These are phyloP conservation scores for Rhimphoctona megacephalus DNA, from an alignment of 2,888 invertebrate genomes.

Conservation along the genomic window DNA sequence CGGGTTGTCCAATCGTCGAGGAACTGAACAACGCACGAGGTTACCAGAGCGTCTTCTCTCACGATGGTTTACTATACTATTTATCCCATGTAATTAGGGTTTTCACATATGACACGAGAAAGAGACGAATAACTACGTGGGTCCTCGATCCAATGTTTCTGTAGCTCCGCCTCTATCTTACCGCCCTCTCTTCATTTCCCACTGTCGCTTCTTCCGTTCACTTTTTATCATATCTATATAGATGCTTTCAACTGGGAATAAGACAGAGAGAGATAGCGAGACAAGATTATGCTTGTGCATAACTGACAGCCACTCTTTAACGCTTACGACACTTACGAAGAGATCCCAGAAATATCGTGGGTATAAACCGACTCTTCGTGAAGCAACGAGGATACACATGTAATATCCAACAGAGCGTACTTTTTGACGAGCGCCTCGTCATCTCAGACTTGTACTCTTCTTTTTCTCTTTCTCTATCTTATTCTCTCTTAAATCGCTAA, in stretches of 20 bases:
- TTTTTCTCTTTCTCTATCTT: constrained; percentile 29
- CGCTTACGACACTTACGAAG: constrained; percentile 72
- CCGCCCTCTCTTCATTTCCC: constrained; percentile 7
- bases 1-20: constrained; percentile 16
- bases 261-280: constrained; percentile 25
- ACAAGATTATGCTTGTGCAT: constrained; percentile 67
- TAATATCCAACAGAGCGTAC: constrained; percentile 54
- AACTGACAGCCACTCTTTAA: constrained; percentile 73
- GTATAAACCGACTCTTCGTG: constrained; percentile 31
- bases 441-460: constrained; percentile 48
- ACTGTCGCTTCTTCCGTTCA: constrained; percentile 48
- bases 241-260: constrained; percentile 1
- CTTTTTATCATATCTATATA: constrained; percentile 25
- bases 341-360: constrained; percentile 58
- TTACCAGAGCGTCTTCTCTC: constrained; percentile 65
- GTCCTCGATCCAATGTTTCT: constrained; percentile 52
- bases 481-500: constrained; percentile 56
- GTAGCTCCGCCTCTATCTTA: constrained; percentile 36
- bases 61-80: constrained; percentile 69
- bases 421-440: constrained; percentile 68
- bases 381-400: constrained; percentile 46
- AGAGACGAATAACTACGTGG: constrained; percentile 44
- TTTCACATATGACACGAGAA: constrained; percentile 65
- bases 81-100: constrained; percentile 68
- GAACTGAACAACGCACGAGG: constrained; percentile 52